Percentiles rank a stretch among this genome's conserved stretches.
Conservation (phyloP, 2,888 invertebrate genomes). For the Drosophila ezoana region DNA sequence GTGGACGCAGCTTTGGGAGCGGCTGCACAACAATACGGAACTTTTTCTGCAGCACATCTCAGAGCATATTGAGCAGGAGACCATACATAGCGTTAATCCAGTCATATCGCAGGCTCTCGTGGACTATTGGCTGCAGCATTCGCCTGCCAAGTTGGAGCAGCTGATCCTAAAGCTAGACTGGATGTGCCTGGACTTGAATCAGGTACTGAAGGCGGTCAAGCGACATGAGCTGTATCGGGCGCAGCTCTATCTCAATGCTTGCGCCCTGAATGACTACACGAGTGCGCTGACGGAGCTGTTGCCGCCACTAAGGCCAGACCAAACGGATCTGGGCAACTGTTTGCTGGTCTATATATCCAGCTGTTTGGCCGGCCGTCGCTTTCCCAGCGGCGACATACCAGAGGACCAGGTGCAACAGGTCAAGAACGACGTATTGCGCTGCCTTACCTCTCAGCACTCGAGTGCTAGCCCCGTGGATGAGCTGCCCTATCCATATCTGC, state of each 20-base stretch:
- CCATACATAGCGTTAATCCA: slow-evolving; percentile 88
- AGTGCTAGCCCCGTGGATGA: slow-evolving; percentile 87
- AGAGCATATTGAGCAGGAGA: slow-evolving; percentile 89
- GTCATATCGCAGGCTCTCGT: slow-evolving; percentile 90
- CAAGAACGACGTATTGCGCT: slow-evolving; percentile 90
- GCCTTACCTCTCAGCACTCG: slow-evolving; percentile 89
- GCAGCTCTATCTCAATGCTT: slow-evolving; percentile 90
- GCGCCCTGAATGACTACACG: slow-evolving; percentile 90
- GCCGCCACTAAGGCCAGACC: slow-evolving; percentile 85
- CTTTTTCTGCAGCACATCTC: slow-evolving; percentile 90
- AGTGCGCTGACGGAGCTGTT: slow-evolving; percentile 90
- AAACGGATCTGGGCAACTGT: slow-evolving; percentile 90
- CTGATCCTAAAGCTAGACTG: slow-evolving; percentile 91
- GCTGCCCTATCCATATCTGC: slow-evolving; percentile 89
- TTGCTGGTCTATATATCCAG: slow-evolving; percentile 94
- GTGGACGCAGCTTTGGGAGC: slow-evolving; percentile 88
- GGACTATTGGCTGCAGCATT: slow-evolving; percentile 87
- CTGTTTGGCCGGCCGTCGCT: slow-evolving; percentile 94
- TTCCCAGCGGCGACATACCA: slow-evolving; percentile 91
- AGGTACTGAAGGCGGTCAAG: slow-evolving; percentile 85
- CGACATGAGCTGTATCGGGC: slow-evolving; percentile 83
- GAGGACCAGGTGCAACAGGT: slow-evolving; percentile 88
- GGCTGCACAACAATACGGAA: slow-evolving; percentile 85
- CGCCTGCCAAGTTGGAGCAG: slow-evolving; percentile 88
- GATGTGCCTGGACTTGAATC: slow-evolving; percentile 91